These are phyloP conservation scores for Dipodomys merriami DNA, from an alignment of 2,113 vertebrate species.

Conservation along the genomic window DNA sequence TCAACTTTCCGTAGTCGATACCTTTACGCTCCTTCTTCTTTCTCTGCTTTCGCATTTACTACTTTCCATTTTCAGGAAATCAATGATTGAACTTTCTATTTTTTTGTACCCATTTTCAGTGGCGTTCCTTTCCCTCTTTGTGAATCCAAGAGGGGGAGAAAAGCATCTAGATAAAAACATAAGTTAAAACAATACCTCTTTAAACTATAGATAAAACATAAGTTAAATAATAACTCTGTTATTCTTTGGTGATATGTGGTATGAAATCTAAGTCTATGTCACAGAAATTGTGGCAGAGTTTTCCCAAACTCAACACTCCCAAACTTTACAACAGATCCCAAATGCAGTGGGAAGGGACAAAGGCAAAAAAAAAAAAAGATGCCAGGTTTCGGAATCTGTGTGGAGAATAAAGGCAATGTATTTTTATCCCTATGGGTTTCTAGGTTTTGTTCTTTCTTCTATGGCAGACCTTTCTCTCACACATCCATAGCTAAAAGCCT, in stretches of 20 bases:
- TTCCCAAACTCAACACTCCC: slow-evolving; percentile 33
- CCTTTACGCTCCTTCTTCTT: neutral
- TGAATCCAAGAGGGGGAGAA: neutral
- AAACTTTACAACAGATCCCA: slow-evolving; percentile 45
- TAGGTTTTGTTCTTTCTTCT: slow-evolving; percentile 17
- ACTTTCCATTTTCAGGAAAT: neutral
- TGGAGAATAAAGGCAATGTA: slow-evolving; percentile 9
- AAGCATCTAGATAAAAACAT: slow-evolving; percentile 16
- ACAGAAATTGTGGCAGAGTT: slow-evolving; percentile 56
- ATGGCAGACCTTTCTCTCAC: neutral
- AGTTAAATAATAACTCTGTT: slow-evolving; percentile 33
- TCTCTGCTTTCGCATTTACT: rapidly evolving
- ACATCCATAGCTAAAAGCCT: neutral
- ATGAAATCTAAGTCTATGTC: neutral
- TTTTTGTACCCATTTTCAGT: slow-evolving; percentile 29
- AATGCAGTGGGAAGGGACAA: neutral
- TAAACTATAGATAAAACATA: neutral
- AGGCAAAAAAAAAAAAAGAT: too few species aligned
- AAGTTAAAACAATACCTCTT: slow-evolving; percentile 42
- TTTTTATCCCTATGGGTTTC: neutral
- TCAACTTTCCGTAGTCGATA: neutral
- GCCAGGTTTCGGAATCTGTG: neutral
- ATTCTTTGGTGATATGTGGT: neutral
- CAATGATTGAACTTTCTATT: neutral
- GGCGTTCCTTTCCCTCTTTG: neutral